Percentiles rank a stretch among this genome's conserved stretches.
phyloP scores from a whole-genome alignment of 2,888 invertebrate species.

The Rotaria macrura region DNA sequence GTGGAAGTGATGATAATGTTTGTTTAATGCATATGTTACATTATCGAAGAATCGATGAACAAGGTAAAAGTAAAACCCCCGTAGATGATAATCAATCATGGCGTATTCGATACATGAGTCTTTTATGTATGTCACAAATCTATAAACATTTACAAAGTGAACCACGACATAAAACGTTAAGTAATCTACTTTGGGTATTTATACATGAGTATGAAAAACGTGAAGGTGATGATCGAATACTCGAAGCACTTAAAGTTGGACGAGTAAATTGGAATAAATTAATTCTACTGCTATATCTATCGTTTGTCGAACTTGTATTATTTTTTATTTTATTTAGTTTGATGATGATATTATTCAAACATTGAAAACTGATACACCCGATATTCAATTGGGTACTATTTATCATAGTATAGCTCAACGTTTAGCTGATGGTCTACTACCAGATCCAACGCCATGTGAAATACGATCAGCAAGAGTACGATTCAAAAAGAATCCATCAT shows the following conservation, averaged over 20 bases:
- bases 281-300: too few species aligned
- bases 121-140: not conserved
- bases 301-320: too few species aligned
- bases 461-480: not conserved
- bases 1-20: not conserved
- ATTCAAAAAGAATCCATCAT: not conserved
- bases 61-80: not conserved
- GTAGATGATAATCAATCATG: not conserved
- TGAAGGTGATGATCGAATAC: constrained; percentile 45
- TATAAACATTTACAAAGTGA: not conserved
- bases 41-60: not conserved
- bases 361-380: not conserved
- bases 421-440: not conserved
- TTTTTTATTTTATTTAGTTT: not conserved
- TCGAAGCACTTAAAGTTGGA: constrained; percentile 47
- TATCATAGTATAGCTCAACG: not conserved
- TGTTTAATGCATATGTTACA: not conserved
- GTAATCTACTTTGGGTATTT: not conserved
- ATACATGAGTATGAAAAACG: not conserved
- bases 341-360: not conserved
- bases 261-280: constrained; percentile 42
- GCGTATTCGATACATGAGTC: constrained; percentile 17
- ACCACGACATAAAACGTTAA: constrained; percentile 10
- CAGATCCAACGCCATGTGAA: not conserved
- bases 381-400: not conserved